phyloP scores from a whole-genome alignment of 2,113 vertebrate species.

The Notechis scutatus region DNA sequence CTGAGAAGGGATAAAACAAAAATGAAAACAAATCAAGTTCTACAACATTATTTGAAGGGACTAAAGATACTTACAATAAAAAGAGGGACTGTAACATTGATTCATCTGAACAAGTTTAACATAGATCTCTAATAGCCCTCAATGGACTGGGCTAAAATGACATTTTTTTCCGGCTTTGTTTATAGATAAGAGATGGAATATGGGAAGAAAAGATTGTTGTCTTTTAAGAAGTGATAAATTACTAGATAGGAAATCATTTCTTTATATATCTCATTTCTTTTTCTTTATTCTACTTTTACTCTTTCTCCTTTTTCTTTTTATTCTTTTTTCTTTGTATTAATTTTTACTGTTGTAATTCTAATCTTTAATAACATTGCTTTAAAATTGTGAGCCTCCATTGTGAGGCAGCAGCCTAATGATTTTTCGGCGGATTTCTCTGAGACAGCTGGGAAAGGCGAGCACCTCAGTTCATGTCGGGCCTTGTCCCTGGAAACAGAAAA shows the following conservation, averaged over 20 bases:
- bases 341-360: background rate
- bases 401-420: background rate
- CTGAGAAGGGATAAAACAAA: background rate
- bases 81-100: background rate
- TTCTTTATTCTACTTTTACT: background rate
- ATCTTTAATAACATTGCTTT: background rate
- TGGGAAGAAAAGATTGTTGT: background rate
- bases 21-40: background rate
- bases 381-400: background rate
- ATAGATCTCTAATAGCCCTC: background rate
- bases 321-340: background rate
- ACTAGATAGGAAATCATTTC: background rate
- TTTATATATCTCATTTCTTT: background rate
- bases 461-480: background rate
- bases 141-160: background rate
- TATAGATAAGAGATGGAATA: background rate
- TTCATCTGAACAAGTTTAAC: background rate
- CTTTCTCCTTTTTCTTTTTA: background rate
- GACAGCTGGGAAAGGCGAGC: background rate
- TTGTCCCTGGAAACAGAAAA: background rate
- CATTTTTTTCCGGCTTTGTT: background rate
- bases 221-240: background rate
- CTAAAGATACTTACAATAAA: background rate
- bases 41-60: background rate
- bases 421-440: background rate